Evolutionary conservation across 2,797 vertebrate species (phyloP).

Genomic region (Lophotriccus pileatus): DNA sequence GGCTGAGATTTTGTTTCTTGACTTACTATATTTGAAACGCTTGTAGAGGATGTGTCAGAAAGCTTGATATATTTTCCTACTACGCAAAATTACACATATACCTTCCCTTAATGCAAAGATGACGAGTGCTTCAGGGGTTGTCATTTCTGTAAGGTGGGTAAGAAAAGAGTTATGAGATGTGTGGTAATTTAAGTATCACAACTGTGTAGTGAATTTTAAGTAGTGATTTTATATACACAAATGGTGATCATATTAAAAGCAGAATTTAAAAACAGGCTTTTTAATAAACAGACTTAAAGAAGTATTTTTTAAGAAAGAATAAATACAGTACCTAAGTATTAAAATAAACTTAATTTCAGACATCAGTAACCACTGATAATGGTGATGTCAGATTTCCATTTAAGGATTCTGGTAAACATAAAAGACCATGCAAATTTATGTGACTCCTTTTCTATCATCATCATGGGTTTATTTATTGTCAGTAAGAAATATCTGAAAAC

Average conservation of each 20-base stretch:
- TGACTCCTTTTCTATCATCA: background rate
- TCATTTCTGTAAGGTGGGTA: background rate
- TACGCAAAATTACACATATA: conserved; percentile 4
- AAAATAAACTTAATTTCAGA: background rate
- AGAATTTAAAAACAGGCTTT: background rate
- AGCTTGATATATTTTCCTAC: conserved; percentile 12
- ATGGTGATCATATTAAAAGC: background rate
- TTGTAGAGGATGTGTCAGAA: conserved; percentile 46
- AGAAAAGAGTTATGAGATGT: background rate
- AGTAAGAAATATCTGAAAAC: background rate
- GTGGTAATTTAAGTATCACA: background rate
- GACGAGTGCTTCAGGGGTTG: background rate
- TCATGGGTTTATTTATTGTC: background rate
- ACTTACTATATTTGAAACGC: conserved; percentile 34
- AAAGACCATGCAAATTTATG: background rate
- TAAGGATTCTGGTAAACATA: background rate
- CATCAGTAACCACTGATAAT: background rate
- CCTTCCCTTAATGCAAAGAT: background rate
- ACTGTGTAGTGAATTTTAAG: background rate
- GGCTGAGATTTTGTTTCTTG: conserved; percentile 32
- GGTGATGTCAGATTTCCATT: background rate
- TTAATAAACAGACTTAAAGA: background rate
- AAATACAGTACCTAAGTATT: background rate
- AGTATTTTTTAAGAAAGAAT: background rate
- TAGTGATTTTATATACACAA: background rate